Evolutionary conservation across 2,113 vertebrate genomes (phyloP), one percentile per base, ranked within the genome.

Genomic region (Herpailurus yagouaroundi): DNA sequence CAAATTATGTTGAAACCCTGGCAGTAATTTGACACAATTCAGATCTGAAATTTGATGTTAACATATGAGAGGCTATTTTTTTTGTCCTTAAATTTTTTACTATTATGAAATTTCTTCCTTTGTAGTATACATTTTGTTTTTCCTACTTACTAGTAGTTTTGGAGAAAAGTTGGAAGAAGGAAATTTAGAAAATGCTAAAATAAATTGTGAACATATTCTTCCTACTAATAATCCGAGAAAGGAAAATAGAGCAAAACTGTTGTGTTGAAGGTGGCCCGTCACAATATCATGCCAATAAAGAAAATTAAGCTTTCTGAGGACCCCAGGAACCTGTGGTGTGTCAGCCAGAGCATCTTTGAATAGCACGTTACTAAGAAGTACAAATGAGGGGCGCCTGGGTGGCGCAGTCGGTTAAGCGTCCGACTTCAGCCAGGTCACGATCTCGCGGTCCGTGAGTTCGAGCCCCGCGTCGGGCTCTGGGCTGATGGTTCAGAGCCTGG

Each of bases 1-100:
- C n/a, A 96, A 71, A 80, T 66, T 92, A 10, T 86, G 1, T 71
- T 87, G 66, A 92, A 97, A 84, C 10, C 0, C 29, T 94, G 79
- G 15, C 55, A 95, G 52, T 84, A 91, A 90, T 95, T 94, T 91
- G 60, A 93, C 45, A 14, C 92, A 73, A 82, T 86, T 96, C 33
- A 94, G 57, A 88, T 92, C 68, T 95, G 69, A 93, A 84, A 91
- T 93, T 91, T 74, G 36, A 1, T 82, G 38, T 64, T 96, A 74
- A 74, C 60, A 87, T 63, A 13, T 93, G 73, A 85, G 87, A 84
- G 45, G 6, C 15, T 77, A 33, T 23, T 76, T 96, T 80, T 80
- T 90, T 50, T 74, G 13, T 45, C 15, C 11, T 48, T 89, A 77
- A 48, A 33, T 25, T 74, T 69, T 95, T 95, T 94, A 38, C 11